Evolutionary conservation across 2,797 vertebrate species (phyloP).

Genomic region (Galagoides demidoff): DNA sequence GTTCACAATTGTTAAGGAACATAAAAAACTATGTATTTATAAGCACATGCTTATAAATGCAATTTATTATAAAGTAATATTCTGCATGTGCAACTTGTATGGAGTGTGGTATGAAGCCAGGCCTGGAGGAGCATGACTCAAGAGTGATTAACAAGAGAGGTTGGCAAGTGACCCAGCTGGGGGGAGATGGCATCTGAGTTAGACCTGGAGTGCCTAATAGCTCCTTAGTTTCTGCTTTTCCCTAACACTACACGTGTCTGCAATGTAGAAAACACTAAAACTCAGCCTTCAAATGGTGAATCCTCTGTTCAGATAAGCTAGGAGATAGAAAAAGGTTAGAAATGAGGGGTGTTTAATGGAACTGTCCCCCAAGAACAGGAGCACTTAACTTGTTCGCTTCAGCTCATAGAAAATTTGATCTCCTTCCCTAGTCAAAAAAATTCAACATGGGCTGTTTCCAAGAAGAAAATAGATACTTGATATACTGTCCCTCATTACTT

Average conservation of each 20-base stretch:
- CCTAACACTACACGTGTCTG: background rate
- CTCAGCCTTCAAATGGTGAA: background rate
- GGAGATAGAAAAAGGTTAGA: background rate
- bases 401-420: background rate
- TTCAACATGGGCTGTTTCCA: background rate
- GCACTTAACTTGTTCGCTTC: background rate
- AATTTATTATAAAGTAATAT: background rate
- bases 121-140: background rate
- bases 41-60: background rate
- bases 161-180: background rate
- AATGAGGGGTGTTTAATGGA: background rate
- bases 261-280: background rate
- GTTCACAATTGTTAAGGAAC: background rate
- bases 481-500: background rate
- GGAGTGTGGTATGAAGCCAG: background rate
- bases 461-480: background rate
- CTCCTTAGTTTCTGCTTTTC: background rate
- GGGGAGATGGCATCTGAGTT: background rate
- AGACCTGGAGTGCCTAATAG: background rate
- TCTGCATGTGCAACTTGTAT: background rate
- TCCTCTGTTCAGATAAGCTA: background rate
- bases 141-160: background rate
- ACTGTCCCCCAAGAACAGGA: background rate
- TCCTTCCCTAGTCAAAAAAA: background rate
- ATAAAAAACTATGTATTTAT: background rate